Evolutionary conservation across 2,888 invertebrate genomes (phyloP), one percentile per base, ranked within the genome.

Genomic region (Oegoconia quadripuncta): DNA sequence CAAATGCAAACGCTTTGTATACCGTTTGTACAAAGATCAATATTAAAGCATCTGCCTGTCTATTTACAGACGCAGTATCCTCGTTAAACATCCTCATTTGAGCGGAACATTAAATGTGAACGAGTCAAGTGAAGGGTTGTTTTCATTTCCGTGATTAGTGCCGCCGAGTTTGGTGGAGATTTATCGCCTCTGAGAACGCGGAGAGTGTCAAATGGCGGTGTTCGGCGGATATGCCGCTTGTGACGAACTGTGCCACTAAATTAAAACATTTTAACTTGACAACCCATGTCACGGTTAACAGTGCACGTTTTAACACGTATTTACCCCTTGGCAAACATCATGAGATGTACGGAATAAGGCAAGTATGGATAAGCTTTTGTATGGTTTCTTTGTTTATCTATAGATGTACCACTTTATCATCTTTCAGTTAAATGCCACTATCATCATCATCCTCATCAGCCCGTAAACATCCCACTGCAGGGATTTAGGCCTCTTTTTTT

Each of bases 241-340:
- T 78, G 79, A 80, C 70, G 74, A 64, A 77, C 70, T 68, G 65
- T 66, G 49, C 48, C 71, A 74, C 70, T 84, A 82, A 82, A 84
- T 86, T 84, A 86, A 84, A 82, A 83, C 80, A 80, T 83, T 83
- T 76, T 65, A 69, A 77, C 77, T 69, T 79, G 83, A 80, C 84
- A 82, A 74, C 57, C 53, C 50, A 55, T 72, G 81, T 79, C 75
- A 74, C 62, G 72, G 70, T 57, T 72, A 60, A 61, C 60, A 54
- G 61, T 52, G 50, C 54, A 48, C 50, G 59, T 76, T 77, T 58
- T 67, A 70, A 66, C 64, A n/a, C n/a, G n/a, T n/a, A n/a, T 64
- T 66, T 61, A 47, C 62, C 57, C 59, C 59, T n/a, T n/a, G n/a
- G n/a, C n/a, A n/a, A n/a, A n/a, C n/a, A n/a, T n/a, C n/a, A n/a